phyloP scores from a whole-genome alignment of 2,888 invertebrate species.

The Harpagoxenus sublaevis region DNA sequence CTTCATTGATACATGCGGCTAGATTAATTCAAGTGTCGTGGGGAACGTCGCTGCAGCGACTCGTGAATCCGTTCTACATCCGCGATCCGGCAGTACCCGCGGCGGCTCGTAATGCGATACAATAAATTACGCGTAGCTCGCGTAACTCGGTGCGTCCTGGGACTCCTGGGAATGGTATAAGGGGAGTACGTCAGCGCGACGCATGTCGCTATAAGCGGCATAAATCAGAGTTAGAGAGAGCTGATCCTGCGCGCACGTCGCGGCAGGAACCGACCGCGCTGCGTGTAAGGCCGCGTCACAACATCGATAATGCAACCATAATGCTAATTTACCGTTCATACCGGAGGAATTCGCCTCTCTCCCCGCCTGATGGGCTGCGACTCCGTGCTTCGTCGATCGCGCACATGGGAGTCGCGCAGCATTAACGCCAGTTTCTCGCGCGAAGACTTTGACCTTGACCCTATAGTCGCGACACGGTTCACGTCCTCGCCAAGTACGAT shows the following conservation, averaged over 20 bases:
- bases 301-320: conserved; percentile 84
- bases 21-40: conserved; percentile 22
- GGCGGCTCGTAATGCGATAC: conserved; percentile 50
- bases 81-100: background rate
- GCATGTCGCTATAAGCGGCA: conserved; percentile 64
- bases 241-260: conserved; percentile 72
- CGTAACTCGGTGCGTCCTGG: conserved; percentile 60
- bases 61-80: conserved; percentile 41
- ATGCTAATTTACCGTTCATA: conserved; percentile 85
- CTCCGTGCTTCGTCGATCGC: conserved; percentile 40
- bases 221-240: conserved; percentile 83
- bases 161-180: conserved; percentile 58
- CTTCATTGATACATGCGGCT: background rate
- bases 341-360: conserved; percentile 54
- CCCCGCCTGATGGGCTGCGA: background rate
- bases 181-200: conserved; percentile 56
- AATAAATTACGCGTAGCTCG: conserved; percentile 66
- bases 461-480: conserved; percentile 67
- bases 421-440: conserved; percentile 68
- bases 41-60: background rate
- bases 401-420: conserved; percentile 4
- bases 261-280: conserved; percentile 73
- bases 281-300: conserved; percentile 82
- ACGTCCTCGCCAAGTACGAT: conserved; percentile 47
- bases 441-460: conserved; percentile 77